These are phyloP conservation scores for Ochropleura leucogaster DNA, from an alignment of 2,888 invertebrate genomes.

Conservation along the genomic window DNA sequence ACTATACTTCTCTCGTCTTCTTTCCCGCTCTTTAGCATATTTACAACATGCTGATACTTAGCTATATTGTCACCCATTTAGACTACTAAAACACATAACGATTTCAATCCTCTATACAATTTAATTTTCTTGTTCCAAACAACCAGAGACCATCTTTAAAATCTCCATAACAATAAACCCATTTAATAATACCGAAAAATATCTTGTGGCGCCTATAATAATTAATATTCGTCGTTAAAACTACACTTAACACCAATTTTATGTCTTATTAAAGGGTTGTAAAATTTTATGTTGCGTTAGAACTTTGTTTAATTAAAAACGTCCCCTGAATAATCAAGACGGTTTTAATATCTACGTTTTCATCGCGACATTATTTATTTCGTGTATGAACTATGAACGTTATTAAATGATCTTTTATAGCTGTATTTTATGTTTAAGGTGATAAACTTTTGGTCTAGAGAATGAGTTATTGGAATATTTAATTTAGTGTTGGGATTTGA, in stretches of 20 bases:
- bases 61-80: not conserved
- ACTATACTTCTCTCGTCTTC: not conserved
- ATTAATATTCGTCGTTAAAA: constrained; percentile 87
- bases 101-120: not conserved
- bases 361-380: constrained; percentile 71
- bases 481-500: constrained; percentile 15
- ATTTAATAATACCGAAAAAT: constrained; percentile 73
- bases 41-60: not conserved
- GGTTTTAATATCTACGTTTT: constrained; percentile 75
- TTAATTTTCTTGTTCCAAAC: constrained; percentile 10
- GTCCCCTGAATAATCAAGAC: constrained; percentile 88
- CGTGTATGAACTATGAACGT: constrained; percentile 66
- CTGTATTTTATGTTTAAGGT: constrained; percentile 28
- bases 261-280: constrained; percentile 90
- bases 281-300: constrained; percentile 87
- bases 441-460: constrained; percentile 19
- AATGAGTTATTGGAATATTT: constrained; percentile 17
- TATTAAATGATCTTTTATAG: constrained; percentile 61
- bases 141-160: constrained; percentile 1
- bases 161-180: constrained; percentile 65
- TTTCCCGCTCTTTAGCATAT: not conserved
- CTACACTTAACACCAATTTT: constrained; percentile 84
- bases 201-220: constrained; percentile 83
- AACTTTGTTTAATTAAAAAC: constrained; percentile 89
- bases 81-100: not conserved